phyloP scores from a whole-genome alignment of 2,888 invertebrate genomes.

The Ametastegia equiseti region DNA sequence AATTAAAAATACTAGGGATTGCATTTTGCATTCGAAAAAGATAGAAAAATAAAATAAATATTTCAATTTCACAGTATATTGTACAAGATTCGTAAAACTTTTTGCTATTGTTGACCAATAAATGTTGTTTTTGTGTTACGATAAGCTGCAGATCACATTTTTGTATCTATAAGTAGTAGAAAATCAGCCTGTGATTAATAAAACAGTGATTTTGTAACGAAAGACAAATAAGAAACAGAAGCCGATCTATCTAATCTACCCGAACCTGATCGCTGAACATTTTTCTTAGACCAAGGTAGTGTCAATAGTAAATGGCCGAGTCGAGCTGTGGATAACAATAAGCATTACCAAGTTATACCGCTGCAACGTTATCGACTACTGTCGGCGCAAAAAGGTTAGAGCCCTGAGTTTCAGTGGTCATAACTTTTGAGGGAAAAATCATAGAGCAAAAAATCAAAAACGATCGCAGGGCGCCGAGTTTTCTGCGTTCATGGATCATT shows the following conservation, averaged over 20 bases:
- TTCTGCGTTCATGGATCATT: too few relatives aligned
- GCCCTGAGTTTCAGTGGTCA: too few relatives aligned
- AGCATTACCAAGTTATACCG: slow-evolving; percentile 16
- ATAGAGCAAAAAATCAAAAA: too few relatives aligned
- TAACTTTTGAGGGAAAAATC: too few relatives aligned
- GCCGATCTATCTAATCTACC: slow-evolving; percentile 63
- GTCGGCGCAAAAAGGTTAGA: too few relatives aligned
- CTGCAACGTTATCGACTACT: background rate
- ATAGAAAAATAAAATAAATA: too few relatives aligned
- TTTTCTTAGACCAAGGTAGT: slow-evolving; percentile 70
- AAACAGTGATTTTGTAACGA: slow-evolving; percentile 55
- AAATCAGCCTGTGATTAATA: slow-evolving; percentile 60
- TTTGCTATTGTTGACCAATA: slow-evolving; percentile 55
- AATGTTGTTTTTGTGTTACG: slow-evolving; percentile 57
- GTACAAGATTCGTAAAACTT: too few relatives aligned
- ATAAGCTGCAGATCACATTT: slow-evolving; percentile 45
- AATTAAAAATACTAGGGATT: slow-evolving; percentile 18
- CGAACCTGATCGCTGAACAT: slow-evolving; percentile 73
- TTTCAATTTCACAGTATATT: too few relatives aligned
- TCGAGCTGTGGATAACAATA: slow-evolving; percentile 69
- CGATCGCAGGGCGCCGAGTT: too few relatives aligned
- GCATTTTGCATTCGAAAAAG: background rate
- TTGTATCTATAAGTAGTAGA: slow-evolving; percentile 43
- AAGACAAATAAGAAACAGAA: slow-evolving; percentile 63
- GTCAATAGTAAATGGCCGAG: slow-evolving; percentile 70